A percentile compares a stretch with the other conserved stretches of the same genome.
These are phyloP conservation scores for Zaprionus camerounensis DNA, from an alignment of 1,140 invertebrate species.

Conservation along the genomic window DNA sequence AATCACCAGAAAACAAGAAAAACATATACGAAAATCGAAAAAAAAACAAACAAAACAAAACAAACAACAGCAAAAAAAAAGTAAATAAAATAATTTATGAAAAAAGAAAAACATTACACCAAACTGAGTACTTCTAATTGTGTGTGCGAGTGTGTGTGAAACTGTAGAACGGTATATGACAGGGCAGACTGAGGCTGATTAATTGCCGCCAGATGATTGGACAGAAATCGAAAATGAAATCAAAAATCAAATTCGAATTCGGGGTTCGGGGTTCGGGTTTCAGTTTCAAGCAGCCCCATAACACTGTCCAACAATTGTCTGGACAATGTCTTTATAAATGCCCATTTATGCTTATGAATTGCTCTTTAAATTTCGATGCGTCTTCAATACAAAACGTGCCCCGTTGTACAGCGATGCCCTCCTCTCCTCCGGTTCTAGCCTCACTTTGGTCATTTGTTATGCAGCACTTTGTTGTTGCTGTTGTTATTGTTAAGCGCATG, in stretches of 20 bases:
- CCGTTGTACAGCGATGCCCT: slow-evolving; percentile 2
- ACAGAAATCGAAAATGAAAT: slow-evolving; percentile 54
- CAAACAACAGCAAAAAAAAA: slow-evolving; percentile 62
- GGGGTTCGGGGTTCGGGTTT: neutral
- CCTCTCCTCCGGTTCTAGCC: slow-evolving; percentile 18
- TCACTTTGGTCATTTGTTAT: slow-evolving; percentile 72
- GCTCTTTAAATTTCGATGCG: slow-evolving; percentile 81
- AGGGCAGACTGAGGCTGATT: slow-evolving; percentile 54
- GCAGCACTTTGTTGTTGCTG: slow-evolving; percentile 64
- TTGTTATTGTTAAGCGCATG: slow-evolving; percentile 68
- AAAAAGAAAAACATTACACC: slow-evolving; percentile 64
- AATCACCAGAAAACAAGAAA: slow-evolving; percentile 76
- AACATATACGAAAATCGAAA: slow-evolving; percentile 53
- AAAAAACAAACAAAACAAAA: slow-evolving; percentile 55
- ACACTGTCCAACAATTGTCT: slow-evolving; percentile 18
- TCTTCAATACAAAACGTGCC: slow-evolving; percentile 74
- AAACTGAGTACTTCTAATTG: slow-evolving; percentile 62
- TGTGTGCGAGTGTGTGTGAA: slow-evolving; percentile 41
- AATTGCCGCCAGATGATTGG: slow-evolving; percentile 72
- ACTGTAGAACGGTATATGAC: slow-evolving; percentile 70
- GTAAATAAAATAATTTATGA: slow-evolving; percentile 83
- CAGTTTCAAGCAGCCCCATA: neutral
- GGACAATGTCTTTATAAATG: slow-evolving; percentile 69
- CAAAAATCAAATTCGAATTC: slow-evolving; percentile 44
- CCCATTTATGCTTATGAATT: slow-evolving; percentile 80